Evolutionary conservation across 2,797 vertebrate genomes (phyloP).

Genomic region (Anniella stebbinsi): DNA sequence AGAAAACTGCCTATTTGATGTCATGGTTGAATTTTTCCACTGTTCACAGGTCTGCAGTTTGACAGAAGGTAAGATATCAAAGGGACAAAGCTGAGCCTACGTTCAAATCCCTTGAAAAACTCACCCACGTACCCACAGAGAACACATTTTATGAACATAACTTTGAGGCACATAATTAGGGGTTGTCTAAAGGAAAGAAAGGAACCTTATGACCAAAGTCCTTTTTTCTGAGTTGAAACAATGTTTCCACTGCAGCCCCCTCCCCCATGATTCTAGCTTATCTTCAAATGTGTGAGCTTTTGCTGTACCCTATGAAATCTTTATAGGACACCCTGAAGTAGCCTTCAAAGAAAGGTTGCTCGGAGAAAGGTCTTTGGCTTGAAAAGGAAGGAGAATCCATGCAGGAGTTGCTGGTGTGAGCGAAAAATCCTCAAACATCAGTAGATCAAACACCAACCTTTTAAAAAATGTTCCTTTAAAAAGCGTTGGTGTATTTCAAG

Average conservation of each 20-base stretch:
- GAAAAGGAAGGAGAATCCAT: conserved; percentile 13
- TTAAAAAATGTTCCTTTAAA: not conserved
- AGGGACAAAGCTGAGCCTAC: conserved; percentile 10
- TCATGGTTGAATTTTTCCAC: conserved; percentile 18
- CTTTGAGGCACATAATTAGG: not conserved
- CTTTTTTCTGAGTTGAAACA: not conserved
- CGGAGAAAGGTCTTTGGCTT: not conserved
- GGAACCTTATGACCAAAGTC: not conserved
- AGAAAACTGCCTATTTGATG: conserved; percentile 13
- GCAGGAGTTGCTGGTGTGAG: not conserved
- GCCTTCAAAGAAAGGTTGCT: not conserved
- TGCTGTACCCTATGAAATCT: not conserved
- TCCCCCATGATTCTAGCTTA: fast-evolving
- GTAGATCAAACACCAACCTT: not conserved
- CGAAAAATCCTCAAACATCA: conserved; percentile 12
- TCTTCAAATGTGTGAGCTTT: not conserved
- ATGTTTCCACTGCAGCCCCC: not conserved
- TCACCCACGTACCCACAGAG: not conserved
- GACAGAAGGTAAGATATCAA: conserved; percentile 14
- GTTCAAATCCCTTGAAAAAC: not conserved
- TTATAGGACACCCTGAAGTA: conserved; percentile 14
- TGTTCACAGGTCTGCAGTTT: conserved; percentile 1
- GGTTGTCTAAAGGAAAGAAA: conserved; percentile 19
- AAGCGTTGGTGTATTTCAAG: not conserved
- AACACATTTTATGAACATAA: not conserved